Percentiles rank a stretch among this genome's conserved stretches.
These are phyloP conservation scores for Delichon dasypus DNA, from an alignment of 2,797 vertebrate genomes.

Conservation along the genomic window DNA sequence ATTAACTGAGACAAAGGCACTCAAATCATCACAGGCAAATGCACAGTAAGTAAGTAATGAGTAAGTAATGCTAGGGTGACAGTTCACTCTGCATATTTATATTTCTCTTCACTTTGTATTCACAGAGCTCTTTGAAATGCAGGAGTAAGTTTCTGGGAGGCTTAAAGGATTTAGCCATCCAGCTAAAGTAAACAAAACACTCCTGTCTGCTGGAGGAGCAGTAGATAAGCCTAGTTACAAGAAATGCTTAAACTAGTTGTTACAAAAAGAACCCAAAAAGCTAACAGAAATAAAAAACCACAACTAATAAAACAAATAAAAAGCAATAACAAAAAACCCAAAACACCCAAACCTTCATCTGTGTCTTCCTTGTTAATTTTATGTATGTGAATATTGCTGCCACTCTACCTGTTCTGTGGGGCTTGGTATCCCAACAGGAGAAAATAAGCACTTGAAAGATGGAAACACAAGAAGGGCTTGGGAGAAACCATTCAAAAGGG, in stretches of 20 bases:
- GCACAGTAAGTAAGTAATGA: background rate
- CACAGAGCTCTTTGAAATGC: constrained; percentile 10
- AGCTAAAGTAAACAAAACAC: constrained; percentile 20
- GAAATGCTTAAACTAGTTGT: background rate
- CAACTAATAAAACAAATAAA: background rate
- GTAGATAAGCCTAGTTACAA: background rate
- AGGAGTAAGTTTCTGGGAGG: constrained; percentile 6
- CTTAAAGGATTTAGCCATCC: constrained; percentile 22
- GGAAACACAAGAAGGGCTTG: background rate
- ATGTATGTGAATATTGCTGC: background rate
- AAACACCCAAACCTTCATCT: background rate
- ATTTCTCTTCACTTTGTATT: background rate
- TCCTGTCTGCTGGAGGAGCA: background rate
- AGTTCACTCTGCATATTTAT: background rate
- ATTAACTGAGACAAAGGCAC: background rate
- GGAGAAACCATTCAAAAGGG: background rate
- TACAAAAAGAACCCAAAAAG: background rate
- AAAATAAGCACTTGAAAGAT: background rate
- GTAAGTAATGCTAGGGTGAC: background rate
- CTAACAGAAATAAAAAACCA: background rate
- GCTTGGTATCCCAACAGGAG: background rate
- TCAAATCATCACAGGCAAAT: background rate
- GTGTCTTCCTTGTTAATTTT: background rate
- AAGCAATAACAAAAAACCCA: background rate
- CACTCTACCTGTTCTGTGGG: background rate